These are phyloP conservation scores for Drosophila biarmipes DNA, from an alignment of 1,140 invertebrate genomes.

Conservation along the genomic window DNA sequence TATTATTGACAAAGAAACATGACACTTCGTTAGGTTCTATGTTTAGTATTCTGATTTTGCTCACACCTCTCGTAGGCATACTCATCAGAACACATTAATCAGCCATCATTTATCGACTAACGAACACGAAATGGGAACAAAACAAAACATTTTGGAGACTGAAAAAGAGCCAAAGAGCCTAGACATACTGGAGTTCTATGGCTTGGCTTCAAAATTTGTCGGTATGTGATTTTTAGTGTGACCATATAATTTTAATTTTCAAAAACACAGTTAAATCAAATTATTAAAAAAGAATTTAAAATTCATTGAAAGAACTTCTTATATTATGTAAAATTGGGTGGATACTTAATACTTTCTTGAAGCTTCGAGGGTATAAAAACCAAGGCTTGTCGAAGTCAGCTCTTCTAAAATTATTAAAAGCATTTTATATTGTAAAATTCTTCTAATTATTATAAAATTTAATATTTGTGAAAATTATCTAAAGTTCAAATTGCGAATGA, in stretches of 20 bases:
- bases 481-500: too few relatives aligned
- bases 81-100: slow-evolving; percentile 6
- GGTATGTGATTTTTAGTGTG: too few relatives aligned
- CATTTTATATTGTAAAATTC: too few relatives aligned
- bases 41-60: slow-evolving; percentile 1
- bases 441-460: too few relatives aligned
- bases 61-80: slow-evolving; percentile 3
- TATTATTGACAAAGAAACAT: neutral
- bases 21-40: neutral
- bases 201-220: neutral
- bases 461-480: too few relatives aligned
- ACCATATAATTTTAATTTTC: too few relatives aligned
- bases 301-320: neutral
- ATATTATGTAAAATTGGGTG: neutral
- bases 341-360: neutral
- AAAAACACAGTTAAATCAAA: too few relatives aligned
- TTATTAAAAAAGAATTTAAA: neutral
- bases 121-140: neutral
- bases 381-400: neutral
- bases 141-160: neutral
- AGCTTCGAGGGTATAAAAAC: neutral
- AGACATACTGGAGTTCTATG: too few relatives aligned
- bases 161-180: neutral
- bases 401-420: neutral
- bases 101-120: slow-evolving; percentile 6